A percentile compares a stretch with the other conserved stretches of the same genome.
Evolutionary conservation across 2,888 invertebrate species (phyloP).

Genomic region (Trichogramma dendrolimi): DNA sequence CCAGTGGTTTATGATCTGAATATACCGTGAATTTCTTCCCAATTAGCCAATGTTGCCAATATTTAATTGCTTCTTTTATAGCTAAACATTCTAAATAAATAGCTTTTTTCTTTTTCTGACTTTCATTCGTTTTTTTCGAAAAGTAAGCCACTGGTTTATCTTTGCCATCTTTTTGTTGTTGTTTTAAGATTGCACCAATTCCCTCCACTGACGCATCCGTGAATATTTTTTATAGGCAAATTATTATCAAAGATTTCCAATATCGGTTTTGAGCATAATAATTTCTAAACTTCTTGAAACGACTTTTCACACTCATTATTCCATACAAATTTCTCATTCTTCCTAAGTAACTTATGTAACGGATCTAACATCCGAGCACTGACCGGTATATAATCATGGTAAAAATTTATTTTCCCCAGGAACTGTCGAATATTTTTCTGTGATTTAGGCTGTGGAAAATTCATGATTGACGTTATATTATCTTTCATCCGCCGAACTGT

Average conservation of each 20-base stretch:
- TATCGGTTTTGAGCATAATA: conserved; percentile 34
- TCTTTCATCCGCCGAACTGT: conserved; percentile 26
- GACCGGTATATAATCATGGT: too few relatives aligned
- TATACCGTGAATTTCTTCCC: conserved; percentile 2
- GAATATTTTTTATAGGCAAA: conserved; percentile 33
- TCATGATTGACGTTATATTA: conserved; percentile 27
- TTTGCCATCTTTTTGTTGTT: conserved; percentile 26
- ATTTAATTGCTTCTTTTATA: conserved; percentile 34
- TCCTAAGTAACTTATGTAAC: conserved; percentile 26
- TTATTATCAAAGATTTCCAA: conserved; percentile 35
- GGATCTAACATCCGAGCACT: conserved; percentile 9
- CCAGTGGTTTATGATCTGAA: conserved; percentile 6
- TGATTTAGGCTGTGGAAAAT: conserved; percentile 9
- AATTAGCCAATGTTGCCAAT: conserved; percentile 33
- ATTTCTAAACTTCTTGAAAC: conserved; percentile 29
- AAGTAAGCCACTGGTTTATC: conserved; percentile 30
- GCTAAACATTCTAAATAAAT: conserved; percentile 34
- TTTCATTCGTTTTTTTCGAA: conserved; percentile 28
- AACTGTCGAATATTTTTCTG: conserved; percentile 6
- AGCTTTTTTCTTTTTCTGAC: conserved; percentile 26
- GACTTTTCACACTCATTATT: conserved; percentile 29
- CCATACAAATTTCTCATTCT: conserved; percentile 31
- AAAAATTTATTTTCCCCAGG: conserved; percentile 22
- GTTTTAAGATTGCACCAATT: conserved; percentile 35
- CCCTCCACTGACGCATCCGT: conserved; percentile 36